Evolutionary conservation across 2,113 vertebrate genomes (phyloP), one percentile per base, ranked within the genome.

Genomic region (Rhineura floridana): DNA sequence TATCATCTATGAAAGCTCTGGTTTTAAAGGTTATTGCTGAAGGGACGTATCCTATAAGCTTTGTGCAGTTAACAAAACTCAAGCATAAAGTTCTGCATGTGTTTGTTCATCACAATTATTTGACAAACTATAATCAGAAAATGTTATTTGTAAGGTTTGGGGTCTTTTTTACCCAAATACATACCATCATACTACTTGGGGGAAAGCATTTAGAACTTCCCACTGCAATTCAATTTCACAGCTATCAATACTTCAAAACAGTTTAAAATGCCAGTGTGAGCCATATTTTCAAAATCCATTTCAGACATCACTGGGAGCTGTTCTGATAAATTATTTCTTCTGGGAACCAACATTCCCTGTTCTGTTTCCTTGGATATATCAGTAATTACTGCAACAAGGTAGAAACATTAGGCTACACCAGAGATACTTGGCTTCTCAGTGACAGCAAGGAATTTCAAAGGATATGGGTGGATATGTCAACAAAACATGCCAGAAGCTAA

Each of bases 241-340:
- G 30, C 62, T 50, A 89, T 62, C 48, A 59, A 70, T 72, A 80
- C 72, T 87, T 76, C 73, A 86, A 62, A 65, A 76, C 62, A 63
- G 83, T 88, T 72, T 77, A 84, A 75, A 77, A 91, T 90, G 86
- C 81, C 84, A 90, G 0, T 83, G 59, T 81, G 84, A 87, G 3
- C 80, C 91, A 1, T 83, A 87, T 75, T 63, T 88, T n/a, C 46
- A 78, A 87, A 83, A 84, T 91, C 83, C 12, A 25, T 85, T 88
- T 91, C 82, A 77, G 92, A 93, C 91, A 91, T 92, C 80, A 86
- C 19, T 85, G 2, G 11, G 44, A 86, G 12, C 63, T 90, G 10
- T 86, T 93, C 63, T 72, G 88, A 85, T 82, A 81, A 83, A 85
- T 88, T 84, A 87, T 91, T 92, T 94, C 83, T 85, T 91, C 91